Evolutionary conservation across 1,140 invertebrate genomes (phyloP).

Genomic region (Drosophila santomea): DNA sequence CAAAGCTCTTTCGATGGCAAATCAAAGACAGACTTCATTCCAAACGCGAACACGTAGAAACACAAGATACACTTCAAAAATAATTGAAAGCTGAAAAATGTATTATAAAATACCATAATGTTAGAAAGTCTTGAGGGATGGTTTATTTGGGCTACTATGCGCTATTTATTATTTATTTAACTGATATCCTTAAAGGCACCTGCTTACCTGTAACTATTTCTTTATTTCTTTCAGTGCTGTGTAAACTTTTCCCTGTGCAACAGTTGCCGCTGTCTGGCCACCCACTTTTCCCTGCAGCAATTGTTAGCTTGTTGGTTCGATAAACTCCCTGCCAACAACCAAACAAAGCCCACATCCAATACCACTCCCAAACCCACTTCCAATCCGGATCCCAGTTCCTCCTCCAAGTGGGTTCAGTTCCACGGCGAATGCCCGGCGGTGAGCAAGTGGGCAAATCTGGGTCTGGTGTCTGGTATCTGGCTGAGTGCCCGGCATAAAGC

Average conservation of each 20-base stretch:
- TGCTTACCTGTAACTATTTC: background rate
- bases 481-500: constrained; percentile 63
- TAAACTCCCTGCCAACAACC: constrained; percentile 60
- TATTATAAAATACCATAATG: too few species aligned
- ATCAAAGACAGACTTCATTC: constrained; percentile 47
- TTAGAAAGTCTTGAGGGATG: too few species aligned
- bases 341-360: constrained; percentile 6
- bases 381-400: constrained; percentile 22
- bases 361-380: constrained; percentile 11
- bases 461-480: constrained; percentile 29
- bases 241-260: constrained; percentile 32
- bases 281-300: constrained; percentile 14
- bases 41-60: constrained; percentile 3
- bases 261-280: constrained; percentile 24
- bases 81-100: too few species aligned
- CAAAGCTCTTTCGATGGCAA: constrained; percentile 38
- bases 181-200: too few species aligned
- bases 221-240: background rate
- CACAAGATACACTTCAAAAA: background rate
- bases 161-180: too few species aligned
- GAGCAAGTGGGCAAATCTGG: constrained; percentile 39
- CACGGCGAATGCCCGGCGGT: constrained; percentile 60
- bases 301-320: constrained; percentile 71
- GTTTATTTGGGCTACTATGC: too few species aligned
- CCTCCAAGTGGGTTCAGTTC: constrained; percentile 45